Evolutionary conservation across 1,140 invertebrate genomes (phyloP).

Genomic region (Drosophila tani): DNA sequence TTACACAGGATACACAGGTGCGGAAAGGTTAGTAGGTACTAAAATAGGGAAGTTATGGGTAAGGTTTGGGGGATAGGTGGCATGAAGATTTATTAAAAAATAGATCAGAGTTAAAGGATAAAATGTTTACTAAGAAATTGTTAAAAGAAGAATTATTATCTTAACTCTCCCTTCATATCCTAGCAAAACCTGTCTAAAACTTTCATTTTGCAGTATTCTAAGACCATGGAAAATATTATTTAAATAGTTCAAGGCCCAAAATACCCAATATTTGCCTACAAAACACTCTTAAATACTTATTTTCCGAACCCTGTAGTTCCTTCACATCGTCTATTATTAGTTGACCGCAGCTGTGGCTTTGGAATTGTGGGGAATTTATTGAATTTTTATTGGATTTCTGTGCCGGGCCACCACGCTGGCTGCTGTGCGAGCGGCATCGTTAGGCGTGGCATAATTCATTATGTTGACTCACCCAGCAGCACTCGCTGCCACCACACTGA

Average conservation of each 20-base stretch:
- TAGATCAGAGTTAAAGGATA: background rate
- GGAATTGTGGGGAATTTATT: constrained; percentile 77
- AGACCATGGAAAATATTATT: background rate
- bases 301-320: no score
- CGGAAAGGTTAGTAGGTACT: background rate
- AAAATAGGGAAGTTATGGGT: background rate
- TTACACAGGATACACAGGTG: constrained; percentile 4
- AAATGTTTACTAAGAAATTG: background rate
- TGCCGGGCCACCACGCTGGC: constrained; percentile 59
- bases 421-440: constrained; percentile 64
- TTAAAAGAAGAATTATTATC: no score
- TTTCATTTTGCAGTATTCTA: background rate
- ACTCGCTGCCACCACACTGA: background rate
- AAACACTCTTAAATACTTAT: background rate
- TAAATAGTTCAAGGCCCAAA: background rate
- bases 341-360: constrained; percentile 22
- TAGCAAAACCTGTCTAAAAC: background rate
- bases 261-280: background rate
- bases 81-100: background rate
- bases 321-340: background rate
- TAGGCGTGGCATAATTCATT: constrained; percentile 83
- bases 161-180: no score
- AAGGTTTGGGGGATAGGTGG: background rate
- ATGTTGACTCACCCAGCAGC: constrained; percentile 66
- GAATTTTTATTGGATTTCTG: constrained; percentile 83